Evolutionary conservation across 2,888 invertebrate genomes (phyloP).

Genomic region (Sthenelais limicola): DNA sequence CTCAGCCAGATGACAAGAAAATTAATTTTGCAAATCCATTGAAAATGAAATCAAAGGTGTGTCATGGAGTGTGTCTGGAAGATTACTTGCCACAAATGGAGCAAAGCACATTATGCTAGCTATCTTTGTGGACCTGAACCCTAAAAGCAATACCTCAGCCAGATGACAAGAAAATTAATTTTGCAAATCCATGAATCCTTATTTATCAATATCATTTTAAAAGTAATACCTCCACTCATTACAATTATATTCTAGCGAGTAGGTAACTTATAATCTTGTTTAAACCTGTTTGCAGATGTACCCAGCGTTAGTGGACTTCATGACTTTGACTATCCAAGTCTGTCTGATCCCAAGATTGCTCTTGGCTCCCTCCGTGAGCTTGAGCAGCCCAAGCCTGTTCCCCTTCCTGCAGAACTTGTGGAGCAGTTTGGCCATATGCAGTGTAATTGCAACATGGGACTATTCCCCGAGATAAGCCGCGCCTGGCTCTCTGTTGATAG

Average conservation of each 20-base stretch:
- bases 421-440: slow-evolving; percentile 97
- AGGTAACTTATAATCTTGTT: too few species aligned
- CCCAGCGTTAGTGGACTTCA: slow-evolving; percentile 91
- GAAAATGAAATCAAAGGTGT: slow-evolving; percentile 99
- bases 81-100: slow-evolving; percentile 90
- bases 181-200: too few species aligned
- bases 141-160: too few species aligned
- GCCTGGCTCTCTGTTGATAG: slow-evolving; percentile 99
- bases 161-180: too few species aligned
- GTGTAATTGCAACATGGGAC: slow-evolving; percentile 96
- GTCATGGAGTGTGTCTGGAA: slow-evolving; percentile 91
- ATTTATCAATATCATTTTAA: too few species aligned
- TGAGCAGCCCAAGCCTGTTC: slow-evolving; percentile 81
- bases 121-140: too few species aligned
- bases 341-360: slow-evolving; percentile 80
- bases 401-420: slow-evolving; percentile 92
- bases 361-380: slow-evolving; percentile 81
- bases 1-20: too few species aligned
- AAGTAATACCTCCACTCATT: too few species aligned
- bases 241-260: too few species aligned
- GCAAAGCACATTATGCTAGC: too few species aligned
- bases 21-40: too few species aligned
- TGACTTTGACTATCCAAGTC: slow-evolving; percentile 89
- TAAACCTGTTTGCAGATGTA: slow-evolving; percentile 73
- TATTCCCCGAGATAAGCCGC: slow-evolving; percentile 95